phyloP scores from a whole-genome alignment of 2,888 invertebrate genomes.

The Macrosoma leucophasiata region DNA sequence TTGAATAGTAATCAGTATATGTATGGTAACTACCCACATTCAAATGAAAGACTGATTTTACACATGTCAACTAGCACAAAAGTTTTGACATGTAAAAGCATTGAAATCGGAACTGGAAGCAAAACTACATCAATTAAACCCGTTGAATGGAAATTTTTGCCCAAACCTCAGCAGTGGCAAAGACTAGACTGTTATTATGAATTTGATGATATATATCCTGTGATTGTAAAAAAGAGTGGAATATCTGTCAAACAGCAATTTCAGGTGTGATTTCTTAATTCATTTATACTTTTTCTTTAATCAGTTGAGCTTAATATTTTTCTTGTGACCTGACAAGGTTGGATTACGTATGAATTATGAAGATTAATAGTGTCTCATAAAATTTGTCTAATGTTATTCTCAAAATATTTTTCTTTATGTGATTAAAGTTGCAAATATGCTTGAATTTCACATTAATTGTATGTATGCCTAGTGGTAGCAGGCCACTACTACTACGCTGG shows the following conservation, averaged over 20 bases:
- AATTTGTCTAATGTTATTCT: not conserved
- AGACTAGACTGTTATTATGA: conserved; percentile 84
- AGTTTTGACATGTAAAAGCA: conserved; percentile 78
- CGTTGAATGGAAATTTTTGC: conserved; percentile 85
- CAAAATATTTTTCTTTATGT: too few species aligned
- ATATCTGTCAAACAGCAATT: conserved; percentile 82
- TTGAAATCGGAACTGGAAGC: conserved; percentile 67
- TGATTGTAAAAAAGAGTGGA: conserved; percentile 76
- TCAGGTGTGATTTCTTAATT: conserved; percentile 62
- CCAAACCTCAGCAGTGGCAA: conserved; percentile 83
- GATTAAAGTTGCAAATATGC: too few species aligned
- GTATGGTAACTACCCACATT: conserved; percentile 72
- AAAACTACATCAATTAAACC: conserved; percentile 74
- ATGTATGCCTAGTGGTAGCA: too few species aligned
- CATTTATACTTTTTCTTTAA: not conserved
- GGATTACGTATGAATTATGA: too few species aligned
- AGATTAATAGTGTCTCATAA: too few species aligned
- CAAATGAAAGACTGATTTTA: conserved; percentile 79
- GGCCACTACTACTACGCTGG: too few species aligned
- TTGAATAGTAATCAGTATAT: conserved; percentile 74
- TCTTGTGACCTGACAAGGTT: too few species aligned
- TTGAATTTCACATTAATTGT: too few species aligned
- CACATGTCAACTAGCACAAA: conserved; percentile 72
- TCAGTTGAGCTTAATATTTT: conserved; percentile 1
- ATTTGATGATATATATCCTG: conserved; percentile 84